Evolutionary conservation across 2,888 invertebrate genomes (phyloP).

Genomic region (Caenorhabditis sinica): DNA sequence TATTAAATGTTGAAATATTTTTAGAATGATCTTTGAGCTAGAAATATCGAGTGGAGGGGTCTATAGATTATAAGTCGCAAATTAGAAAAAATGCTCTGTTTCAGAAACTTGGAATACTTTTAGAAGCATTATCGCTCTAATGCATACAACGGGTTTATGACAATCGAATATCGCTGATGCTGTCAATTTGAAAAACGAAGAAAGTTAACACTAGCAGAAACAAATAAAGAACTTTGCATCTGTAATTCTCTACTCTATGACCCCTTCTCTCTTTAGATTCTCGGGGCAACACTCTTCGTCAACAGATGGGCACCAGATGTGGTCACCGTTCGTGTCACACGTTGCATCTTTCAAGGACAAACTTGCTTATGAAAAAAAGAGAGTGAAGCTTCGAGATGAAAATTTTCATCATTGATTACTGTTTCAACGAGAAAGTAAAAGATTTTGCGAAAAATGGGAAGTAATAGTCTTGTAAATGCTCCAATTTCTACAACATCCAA

Average conservation of each 20-base stretch:
- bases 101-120: not conserved
- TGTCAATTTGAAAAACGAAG: slow-evolving; percentile 11
- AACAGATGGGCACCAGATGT: slow-evolving; percentile 47
- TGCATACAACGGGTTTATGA: not conserved
- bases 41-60: not conserved
- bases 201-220: no score
- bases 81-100: not conserved
- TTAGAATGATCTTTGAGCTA: not conserved
- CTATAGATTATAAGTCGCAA: no score
- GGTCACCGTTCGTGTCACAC: slow-evolving; percentile 21
- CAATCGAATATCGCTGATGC: not conserved
- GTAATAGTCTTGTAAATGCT: no score
- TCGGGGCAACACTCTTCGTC: not conserved
- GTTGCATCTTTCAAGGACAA: slow-evolving; percentile 3
- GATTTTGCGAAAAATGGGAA: no score
- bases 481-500: no score
- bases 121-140: no score
- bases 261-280: slow-evolving; percentile 5
- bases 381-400: not conserved
- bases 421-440: no score
- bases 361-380: not conserved
- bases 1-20: no score
- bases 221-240: slow-evolving; percentile 5
- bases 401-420: no score
- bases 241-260: slow-evolving; percentile 7